Percentiles rank a stretch among this genome's conserved stretches.
Evolutionary conservation across 53 echinoderm and acorn worm species (phyloP).

Genomic region (Actinopyga echinites): DNA sequence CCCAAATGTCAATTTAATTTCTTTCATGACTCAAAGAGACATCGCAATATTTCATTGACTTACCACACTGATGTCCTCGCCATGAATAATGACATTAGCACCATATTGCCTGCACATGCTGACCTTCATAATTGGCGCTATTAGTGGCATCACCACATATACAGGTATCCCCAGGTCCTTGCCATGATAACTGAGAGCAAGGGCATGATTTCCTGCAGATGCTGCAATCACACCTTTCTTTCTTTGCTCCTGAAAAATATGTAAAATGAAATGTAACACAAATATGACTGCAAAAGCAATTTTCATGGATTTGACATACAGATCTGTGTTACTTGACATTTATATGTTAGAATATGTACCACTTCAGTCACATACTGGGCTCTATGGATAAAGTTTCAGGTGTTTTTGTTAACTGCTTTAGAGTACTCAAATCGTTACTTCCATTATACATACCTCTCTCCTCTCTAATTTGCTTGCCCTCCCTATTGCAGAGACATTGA

Average conservation of each 20-base stretch:
- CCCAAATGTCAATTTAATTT: no score
- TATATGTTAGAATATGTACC: neutral
- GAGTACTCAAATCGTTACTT: no score
- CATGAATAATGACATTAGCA: conserved; percentile 82
- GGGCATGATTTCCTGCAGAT: conserved; percentile 96
- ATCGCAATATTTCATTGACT: neutral
- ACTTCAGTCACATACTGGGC: no score
- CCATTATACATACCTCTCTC: no score
- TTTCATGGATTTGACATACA: neutral
- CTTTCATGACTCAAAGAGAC: neutral
- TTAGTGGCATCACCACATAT: conserved; percentile 92
- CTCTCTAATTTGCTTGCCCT: no score
- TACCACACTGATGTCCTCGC: conserved; percentile 90
- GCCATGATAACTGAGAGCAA: conserved; percentile 89
- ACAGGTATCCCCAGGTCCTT: conserved; percentile 73
- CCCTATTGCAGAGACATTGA: no score
- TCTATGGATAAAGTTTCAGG: no score
- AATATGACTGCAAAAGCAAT: neutral
- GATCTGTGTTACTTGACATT: neutral
- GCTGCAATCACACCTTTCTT: conserved; percentile 89
- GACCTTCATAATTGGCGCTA: conserved; percentile 99
- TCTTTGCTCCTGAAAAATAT: conserved; percentile 69
- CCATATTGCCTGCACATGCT: conserved; percentile 84
- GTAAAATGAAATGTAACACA: neutral
- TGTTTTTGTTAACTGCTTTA: no score